phyloP scores from a whole-genome alignment of 2,888 invertebrate genomes.

The Pterobdella sp. region DNA sequence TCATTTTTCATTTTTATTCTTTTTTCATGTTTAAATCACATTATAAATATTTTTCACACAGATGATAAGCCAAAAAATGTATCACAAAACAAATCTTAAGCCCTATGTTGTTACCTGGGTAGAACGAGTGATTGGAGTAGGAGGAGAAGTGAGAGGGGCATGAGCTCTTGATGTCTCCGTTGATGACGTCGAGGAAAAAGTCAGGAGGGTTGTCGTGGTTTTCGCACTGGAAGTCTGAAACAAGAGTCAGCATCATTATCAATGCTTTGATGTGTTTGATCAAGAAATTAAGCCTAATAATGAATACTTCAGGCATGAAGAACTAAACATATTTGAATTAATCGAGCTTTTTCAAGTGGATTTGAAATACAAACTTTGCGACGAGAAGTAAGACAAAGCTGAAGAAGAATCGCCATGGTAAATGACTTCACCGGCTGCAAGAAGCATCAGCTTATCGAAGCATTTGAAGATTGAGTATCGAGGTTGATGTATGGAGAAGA shows the following conservation, averaged over 20 bases:
- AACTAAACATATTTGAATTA: background rate
- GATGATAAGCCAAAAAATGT: too few species aligned
- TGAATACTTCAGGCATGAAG: background rate
- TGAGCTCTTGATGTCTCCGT: too few species aligned
- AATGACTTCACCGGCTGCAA: conserved; percentile 16
- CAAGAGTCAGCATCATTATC: background rate
- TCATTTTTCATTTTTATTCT: too few species aligned
- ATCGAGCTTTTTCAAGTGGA: background rate
- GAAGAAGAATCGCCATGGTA: conserved; percentile 16
- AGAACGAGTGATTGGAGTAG: too few species aligned
- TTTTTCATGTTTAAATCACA: too few species aligned
- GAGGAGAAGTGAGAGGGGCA: too few species aligned
- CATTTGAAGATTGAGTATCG: conserved; percentile 18
- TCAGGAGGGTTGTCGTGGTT: conserved; percentile 50
- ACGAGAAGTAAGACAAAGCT: conserved; percentile 8
- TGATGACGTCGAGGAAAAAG: conserved; percentile 50
- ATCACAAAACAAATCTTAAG: too few species aligned
- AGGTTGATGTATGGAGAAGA: conserved; percentile 26
- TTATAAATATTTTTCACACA: too few species aligned
- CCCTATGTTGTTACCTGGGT: too few species aligned
- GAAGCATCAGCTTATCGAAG: conserved; percentile 20
- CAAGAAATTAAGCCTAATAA: too few species aligned
- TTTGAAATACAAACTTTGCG: background rate
- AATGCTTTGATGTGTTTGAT: background rate
- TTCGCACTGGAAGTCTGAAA: conserved; percentile 46